These are phyloP conservation scores for Halisarca cf. caerulea DNA, from an alignment of 37 sponge, comb jelly and placozoan species.

Conservation along the genomic window DNA sequence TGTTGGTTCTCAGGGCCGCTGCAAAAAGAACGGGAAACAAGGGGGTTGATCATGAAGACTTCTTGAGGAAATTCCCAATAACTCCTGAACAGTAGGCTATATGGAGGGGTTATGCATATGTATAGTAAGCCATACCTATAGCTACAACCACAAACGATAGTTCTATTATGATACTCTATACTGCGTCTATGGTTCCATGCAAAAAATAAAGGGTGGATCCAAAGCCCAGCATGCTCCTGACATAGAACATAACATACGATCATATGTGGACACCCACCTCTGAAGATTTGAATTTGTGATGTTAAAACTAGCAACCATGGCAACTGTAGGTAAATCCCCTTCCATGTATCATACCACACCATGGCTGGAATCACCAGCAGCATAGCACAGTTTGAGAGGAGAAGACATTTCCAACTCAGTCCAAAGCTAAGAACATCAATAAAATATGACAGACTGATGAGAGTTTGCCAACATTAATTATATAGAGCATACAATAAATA, in stretches of 20 bases:
- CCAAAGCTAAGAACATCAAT: not conserved
- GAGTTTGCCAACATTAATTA: not conserved
- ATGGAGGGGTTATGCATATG: too few species aligned
- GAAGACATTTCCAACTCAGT: constrained; percentile 26
- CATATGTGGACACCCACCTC: constrained; percentile 77
- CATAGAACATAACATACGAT: too few species aligned
- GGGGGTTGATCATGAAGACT: not conserved
- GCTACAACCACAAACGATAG: too few species aligned
- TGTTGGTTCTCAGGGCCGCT: not conserved
- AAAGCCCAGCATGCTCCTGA: too few species aligned
- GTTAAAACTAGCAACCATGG: constrained; percentile 54
- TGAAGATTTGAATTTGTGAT: constrained; percentile 61
- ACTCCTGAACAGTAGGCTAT: too few species aligned
- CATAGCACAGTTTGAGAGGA: constrained; percentile 74
- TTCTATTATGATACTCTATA: too few species aligned
- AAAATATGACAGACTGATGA: not conserved
- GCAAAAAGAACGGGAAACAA: not conserved
- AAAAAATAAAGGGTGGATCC: too few species aligned
- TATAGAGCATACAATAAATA: too few species aligned
- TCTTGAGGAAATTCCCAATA: too few species aligned
- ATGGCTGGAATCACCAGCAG: constrained; percentile 68
- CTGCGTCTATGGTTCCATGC: too few species aligned
- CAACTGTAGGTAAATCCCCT: constrained; percentile 66
- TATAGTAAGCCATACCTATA: too few species aligned
- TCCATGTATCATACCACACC: constrained; percentile 73